phyloP scores from a whole-genome alignment of 1,140 invertebrate species.

The Meloidogyne hapla region DNA sequence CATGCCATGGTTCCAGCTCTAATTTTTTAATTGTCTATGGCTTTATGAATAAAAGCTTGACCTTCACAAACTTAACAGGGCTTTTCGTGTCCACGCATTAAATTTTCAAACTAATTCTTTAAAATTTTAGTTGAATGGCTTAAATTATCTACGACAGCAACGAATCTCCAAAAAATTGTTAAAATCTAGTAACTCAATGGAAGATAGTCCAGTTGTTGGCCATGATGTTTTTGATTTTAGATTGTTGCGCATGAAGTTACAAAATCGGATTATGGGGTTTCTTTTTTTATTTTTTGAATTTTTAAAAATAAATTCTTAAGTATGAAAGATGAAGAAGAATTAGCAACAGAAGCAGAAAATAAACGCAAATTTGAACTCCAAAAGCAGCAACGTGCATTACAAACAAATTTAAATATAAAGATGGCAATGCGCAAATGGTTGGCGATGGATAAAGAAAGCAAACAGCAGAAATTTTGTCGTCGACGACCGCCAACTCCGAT shows the following conservation, averaged over 20 bases:
- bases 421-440: slow-evolving; percentile 50
- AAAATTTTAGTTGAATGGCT: not conserved
- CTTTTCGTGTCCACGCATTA: too few relatives aligned
- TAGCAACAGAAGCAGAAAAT: slow-evolving; percentile 37
- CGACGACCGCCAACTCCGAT: not conserved
- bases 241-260: slow-evolving; percentile 34
- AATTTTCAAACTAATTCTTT: not conserved
- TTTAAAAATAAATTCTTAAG: not conserved
- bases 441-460: slow-evolving; percentile 34
- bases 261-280: slow-evolving; percentile 36
- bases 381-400: slow-evolving; percentile 19
- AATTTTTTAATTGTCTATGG: too few relatives aligned
- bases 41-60: too few relatives aligned
- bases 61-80: too few relatives aligned
- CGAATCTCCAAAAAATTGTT: slow-evolving; percentile 14
- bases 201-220: slow-evolving; percentile 15
- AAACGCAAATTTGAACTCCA: slow-evolving; percentile 25
- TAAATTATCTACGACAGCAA: slow-evolving; percentile 11
- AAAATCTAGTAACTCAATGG: not conserved
- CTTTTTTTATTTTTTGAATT: not conserved
- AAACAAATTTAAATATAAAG: slow-evolving; percentile 40
- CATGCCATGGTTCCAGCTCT: too few relatives aligned
- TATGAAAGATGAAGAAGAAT: slow-evolving; percentile 36
- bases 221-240: slow-evolving; percentile 48
- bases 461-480: not conserved